These are phyloP conservation scores for Euphonia xanthogaster DNA, from an alignment of 2,797 vertebrate species.

Conservation along the genomic window DNA sequence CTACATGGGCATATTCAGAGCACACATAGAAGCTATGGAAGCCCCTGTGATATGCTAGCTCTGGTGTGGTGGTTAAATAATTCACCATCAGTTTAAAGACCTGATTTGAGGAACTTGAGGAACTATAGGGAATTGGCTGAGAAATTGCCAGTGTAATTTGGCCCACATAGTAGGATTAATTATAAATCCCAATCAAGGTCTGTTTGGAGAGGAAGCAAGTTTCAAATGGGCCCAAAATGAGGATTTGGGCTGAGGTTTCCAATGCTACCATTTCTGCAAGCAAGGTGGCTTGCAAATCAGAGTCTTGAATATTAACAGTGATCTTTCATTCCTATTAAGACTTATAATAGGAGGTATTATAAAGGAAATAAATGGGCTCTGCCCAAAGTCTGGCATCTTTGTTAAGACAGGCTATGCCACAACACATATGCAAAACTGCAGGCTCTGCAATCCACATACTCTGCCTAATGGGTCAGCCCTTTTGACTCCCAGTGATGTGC, in stretches of 20 bases:
- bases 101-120: neutral
- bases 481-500: neutral
- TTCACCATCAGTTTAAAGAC: neutral
- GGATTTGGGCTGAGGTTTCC: neutral
- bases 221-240: neutral
- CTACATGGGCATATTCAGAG: neutral
- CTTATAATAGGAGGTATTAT: neutral
- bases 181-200: neutral
- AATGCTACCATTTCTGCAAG: neutral
- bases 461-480: neutral
- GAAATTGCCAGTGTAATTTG: neutral
- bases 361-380: neutral
- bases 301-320: neutral
- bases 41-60: neutral
- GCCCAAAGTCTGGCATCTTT: neutral
- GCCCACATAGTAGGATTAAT: neutral
- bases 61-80: neutral
- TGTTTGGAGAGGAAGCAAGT: neutral
- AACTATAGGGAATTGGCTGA: neutral
- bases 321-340: neutral
- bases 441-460: neutral
- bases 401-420: neutral
- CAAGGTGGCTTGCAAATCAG: neutral
- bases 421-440: neutral
- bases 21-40: neutral